phyloP scores from a whole-genome alignment of 2,888 invertebrate genomes.

The Ferrisia virgata region DNA sequence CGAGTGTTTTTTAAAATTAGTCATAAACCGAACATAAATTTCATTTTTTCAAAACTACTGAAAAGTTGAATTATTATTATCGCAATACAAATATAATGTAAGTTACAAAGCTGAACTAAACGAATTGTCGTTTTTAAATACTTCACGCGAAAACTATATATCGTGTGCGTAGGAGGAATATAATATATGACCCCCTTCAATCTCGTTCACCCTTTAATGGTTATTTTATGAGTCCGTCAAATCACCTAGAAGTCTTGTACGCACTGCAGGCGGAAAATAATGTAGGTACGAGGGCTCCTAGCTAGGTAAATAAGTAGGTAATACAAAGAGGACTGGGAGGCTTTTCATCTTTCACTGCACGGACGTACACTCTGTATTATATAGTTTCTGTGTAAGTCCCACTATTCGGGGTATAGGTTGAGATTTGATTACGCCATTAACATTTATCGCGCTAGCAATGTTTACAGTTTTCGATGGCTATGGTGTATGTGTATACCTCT shows the following conservation, averaged over 20 bases:
- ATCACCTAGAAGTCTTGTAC: background rate
- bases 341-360: background rate
- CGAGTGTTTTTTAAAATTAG: too few relatives aligned
- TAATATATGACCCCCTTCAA: background rate
- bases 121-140: too few relatives aligned
- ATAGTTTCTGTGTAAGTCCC: too few relatives aligned
- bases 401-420: background rate
- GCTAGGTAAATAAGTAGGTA: too few relatives aligned
- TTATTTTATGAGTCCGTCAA: background rate
- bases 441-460: background rate
- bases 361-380: background rate
- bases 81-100: too few relatives aligned
- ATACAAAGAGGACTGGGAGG: too few relatives aligned
- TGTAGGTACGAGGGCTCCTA: background rate
- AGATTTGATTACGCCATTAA: slow-evolving; percentile 14
- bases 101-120: too few relatives aligned
- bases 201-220: background rate
- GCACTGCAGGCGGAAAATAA: background rate
- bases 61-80: too few relatives aligned
- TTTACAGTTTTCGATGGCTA: background rate
- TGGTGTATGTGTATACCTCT: too few relatives aligned
- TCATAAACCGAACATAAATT: too few relatives aligned
- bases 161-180: background rate
- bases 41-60: too few relatives aligned
- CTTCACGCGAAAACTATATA: too few relatives aligned